Percentiles rank a stretch among this genome's conserved stretches.
These are phyloP conservation scores for Myotis pilosus DNA, from an alignment of 2,797 vertebrate genomes.

Conservation along the genomic window DNA sequence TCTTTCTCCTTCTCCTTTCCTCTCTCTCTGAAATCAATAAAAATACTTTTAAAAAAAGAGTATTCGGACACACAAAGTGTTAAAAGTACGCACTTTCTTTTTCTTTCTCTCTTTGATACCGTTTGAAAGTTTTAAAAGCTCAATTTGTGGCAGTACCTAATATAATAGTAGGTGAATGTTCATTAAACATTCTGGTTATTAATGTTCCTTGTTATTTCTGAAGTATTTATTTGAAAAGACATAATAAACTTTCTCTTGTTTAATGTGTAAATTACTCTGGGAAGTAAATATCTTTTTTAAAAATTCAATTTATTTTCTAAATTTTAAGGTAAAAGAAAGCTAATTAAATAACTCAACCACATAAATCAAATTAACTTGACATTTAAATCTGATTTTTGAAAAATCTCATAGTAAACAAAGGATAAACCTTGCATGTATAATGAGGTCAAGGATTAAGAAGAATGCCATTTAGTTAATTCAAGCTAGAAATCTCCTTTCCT, in stretches of 20 bases:
- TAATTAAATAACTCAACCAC: constrained; percentile 70
- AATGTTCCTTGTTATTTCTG: neutral
- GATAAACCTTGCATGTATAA: constrained; percentile 62
- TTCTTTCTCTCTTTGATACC: neutral
- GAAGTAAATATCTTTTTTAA: constrained; percentile 15
- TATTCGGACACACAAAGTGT: neutral
- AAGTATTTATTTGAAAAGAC: neutral
- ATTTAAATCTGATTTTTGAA: constrained; percentile 67
- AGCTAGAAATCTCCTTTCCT: constrained; percentile 66
- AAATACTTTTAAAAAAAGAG: too few relatives aligned
- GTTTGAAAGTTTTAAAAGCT: neutral
- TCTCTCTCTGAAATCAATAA: too few relatives aligned
- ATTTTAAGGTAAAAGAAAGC: constrained; percentile 45
- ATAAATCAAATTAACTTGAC: constrained; percentile 67
- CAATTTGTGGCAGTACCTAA: neutral
- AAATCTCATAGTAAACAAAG: constrained; percentile 66
- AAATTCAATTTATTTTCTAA: constrained; percentile 61
- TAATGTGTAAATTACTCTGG: neutral
- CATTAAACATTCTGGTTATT: neutral
- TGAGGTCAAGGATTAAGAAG: constrained; percentile 67
- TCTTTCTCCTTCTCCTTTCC: too few relatives aligned
- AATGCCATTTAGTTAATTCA: constrained; percentile 58
- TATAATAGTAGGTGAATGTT: neutral
- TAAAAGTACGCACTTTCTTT: neutral
- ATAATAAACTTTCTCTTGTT: neutral